Percentiles rank a stretch among this genome's conserved stretches.
phyloP scores from a whole-genome alignment of 2,113 vertebrate species.

The Manacus vitellinus region DNA sequence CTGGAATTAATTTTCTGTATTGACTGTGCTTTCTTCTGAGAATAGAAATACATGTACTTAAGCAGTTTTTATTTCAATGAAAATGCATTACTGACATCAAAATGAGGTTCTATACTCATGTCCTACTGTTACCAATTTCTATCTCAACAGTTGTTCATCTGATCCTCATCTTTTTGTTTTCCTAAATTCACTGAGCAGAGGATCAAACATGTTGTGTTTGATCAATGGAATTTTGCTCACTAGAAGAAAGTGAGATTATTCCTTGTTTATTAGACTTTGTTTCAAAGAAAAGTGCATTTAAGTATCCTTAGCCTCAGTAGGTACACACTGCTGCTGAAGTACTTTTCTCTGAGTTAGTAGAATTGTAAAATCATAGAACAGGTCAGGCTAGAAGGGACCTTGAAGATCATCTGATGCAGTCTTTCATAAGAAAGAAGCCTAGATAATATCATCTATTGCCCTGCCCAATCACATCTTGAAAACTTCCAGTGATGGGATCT shows the following conservation, averaged over 20 bases:
- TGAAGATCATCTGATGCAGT: not conserved
- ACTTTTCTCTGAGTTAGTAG: not conserved
- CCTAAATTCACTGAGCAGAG: not conserved
- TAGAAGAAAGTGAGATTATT: not conserved
- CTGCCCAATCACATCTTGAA: not conserved
- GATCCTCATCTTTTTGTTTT: conserved; percentile 18
- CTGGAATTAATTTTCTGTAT: conserved; percentile 40
- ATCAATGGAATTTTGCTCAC: not conserved
- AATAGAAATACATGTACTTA: conserved; percentile 8
- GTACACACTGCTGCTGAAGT: not conserved
- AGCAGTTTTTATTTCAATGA: conserved; percentile 10
- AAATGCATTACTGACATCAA: conserved; percentile 16
- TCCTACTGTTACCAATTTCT: conserved; percentile 42
- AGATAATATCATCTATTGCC: not conserved
- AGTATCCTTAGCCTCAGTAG: not conserved
- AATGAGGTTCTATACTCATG: not conserved
- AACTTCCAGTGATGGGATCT: not conserved
- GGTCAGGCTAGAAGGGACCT: not conserved
- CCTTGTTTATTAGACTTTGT: not conserved
- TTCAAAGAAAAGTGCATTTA: not conserved
- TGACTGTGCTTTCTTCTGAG: conserved; percentile 15
- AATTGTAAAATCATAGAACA: not conserved
- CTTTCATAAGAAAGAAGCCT: not conserved
- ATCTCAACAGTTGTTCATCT: not conserved
- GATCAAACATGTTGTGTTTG: not conserved